Conservation (phyloP, 2,888 invertebrate genomes). For the Drosophila paramelanica region DNA sequence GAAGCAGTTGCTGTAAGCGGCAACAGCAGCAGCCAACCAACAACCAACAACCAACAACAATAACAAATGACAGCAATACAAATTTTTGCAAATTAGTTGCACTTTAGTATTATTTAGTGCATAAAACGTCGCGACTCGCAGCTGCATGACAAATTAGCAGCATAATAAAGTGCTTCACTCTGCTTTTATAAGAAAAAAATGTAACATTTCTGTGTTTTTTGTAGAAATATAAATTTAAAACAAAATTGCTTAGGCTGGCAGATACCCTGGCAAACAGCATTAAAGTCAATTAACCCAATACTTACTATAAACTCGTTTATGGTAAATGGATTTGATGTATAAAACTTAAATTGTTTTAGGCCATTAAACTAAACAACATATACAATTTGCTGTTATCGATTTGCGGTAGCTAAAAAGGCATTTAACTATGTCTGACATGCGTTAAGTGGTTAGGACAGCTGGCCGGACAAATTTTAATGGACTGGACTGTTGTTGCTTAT, state of each 20-base stretch:
- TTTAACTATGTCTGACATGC: too few relatives aligned
- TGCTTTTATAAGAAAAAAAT: constrained; percentile 36
- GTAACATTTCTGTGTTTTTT: constrained; percentile 35
- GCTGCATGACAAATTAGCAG: constrained; percentile 70
- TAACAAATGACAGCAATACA: constrained; percentile 60
- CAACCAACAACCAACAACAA: constrained; percentile 12
- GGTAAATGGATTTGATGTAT: too few relatives aligned
- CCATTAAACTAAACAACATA: too few relatives aligned
- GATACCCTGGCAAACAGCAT: constrained; percentile 1
- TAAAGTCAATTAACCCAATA: background rate
- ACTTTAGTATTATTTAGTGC: constrained; percentile 72
- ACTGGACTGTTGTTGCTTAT: too few relatives aligned
- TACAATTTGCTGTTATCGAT: too few relatives aligned
- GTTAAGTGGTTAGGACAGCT: too few relatives aligned
- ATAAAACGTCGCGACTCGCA: constrained; percentile 61
- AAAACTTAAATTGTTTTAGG: too few relatives aligned
- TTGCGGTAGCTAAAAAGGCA: too few relatives aligned
- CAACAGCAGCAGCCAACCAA: constrained; percentile 2
- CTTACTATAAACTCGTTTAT: too few relatives aligned
- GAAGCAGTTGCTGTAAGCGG: constrained; percentile 24
- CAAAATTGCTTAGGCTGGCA: background rate
- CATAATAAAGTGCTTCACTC: constrained; percentile 65
- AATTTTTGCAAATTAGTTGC: constrained; percentile 73
- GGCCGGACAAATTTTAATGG: too few relatives aligned
- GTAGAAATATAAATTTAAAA: constrained; percentile 1